Base-by-base conservation (phyloP, 1,140 invertebrate species). In the Drosophila lacertosa region DNA sequence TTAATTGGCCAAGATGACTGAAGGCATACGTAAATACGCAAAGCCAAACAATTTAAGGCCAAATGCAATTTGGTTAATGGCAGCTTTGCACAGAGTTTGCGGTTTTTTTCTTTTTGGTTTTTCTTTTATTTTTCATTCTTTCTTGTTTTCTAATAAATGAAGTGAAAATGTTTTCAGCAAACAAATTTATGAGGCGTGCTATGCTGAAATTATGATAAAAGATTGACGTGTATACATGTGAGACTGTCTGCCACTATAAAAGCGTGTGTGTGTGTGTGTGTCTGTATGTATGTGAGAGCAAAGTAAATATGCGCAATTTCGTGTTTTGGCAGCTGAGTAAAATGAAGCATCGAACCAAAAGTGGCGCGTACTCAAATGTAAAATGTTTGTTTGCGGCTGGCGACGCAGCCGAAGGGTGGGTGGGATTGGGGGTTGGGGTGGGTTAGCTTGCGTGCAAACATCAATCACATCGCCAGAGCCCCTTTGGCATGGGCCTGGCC, bases 251-350 rank as follows among this genome's bases (percentile, higher is more conserved):
- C 18, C 15, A 18, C 15, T 42, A 20, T 20, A 16, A 4, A 10
- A 37, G 26, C 50, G 18, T 37, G 47, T 42, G 37, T 18, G 22
- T 26, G 35, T 48, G 24, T 7, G 35, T 24, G n/a, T 26, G 32
- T 20, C 32, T 18, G 20, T 37, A 24, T 51, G 35, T 55, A 51
- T 39, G 35, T 68, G 62, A 42, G 50, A 53, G 62, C 55, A 78
- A 65, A 67, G 82, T 64, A 88, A 88, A 88, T 88, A 88, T 88
- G 82, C 82, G 82, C 82, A 88, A 88, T 78, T 82, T 88, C 82
- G 82, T 88, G 82, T 81, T 88, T 77, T 82, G 82, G 83, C 80
- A 83, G 66, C 48, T 60, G 67, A 53, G 55, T 76, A 74, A 68
- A 70, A 71, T 75, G 68, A 65, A 73, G 51, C 80, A 63, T 37